Evolutionary conservation across 2,797 vertebrate genomes (phyloP).

Genomic region (Thalassophryne amazonica): DNA sequence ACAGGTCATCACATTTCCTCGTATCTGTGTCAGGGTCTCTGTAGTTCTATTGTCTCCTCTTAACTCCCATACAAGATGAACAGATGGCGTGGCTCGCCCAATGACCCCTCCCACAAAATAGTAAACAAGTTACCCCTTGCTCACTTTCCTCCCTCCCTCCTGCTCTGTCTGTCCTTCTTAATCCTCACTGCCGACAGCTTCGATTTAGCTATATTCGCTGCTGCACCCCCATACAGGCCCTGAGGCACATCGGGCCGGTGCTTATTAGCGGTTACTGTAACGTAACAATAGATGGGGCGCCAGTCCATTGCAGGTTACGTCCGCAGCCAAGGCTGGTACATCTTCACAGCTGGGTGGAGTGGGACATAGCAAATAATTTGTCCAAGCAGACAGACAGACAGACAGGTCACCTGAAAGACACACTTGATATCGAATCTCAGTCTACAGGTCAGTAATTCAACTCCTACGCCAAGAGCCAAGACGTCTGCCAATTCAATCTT

Average conservation of each 20-base stretch:
- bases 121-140: constrained; percentile 64
- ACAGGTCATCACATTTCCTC: constrained; percentile 32
- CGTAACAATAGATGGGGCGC: too few relatives aligned
- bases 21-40: constrained; percentile 46
- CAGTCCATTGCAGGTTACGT: too few relatives aligned
- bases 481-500: too few relatives aligned
- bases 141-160: constrained; percentile 8
- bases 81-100: constrained; percentile 61
- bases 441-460: too few relatives aligned
- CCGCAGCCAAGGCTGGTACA: too few relatives aligned
- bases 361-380: too few relatives aligned
- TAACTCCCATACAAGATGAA: constrained; percentile 26
- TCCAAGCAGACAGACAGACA: too few relatives aligned
- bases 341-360: too few relatives aligned
- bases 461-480: background rate
- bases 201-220: background rate
- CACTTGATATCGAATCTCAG: too few relatives aligned
- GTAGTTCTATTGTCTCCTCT: constrained; percentile 40
- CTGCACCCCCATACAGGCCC: background rate
- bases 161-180: constrained; percentile 30
- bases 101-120: constrained; percentile 53
- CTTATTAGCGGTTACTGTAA: too few relatives aligned
- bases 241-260: background rate
- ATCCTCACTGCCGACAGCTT: constrained; percentile 37
- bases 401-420: too few relatives aligned